Base-by-base conservation (phyloP, 2,888 invertebrate genomes). In the Coenonympha glycerion region DNA sequence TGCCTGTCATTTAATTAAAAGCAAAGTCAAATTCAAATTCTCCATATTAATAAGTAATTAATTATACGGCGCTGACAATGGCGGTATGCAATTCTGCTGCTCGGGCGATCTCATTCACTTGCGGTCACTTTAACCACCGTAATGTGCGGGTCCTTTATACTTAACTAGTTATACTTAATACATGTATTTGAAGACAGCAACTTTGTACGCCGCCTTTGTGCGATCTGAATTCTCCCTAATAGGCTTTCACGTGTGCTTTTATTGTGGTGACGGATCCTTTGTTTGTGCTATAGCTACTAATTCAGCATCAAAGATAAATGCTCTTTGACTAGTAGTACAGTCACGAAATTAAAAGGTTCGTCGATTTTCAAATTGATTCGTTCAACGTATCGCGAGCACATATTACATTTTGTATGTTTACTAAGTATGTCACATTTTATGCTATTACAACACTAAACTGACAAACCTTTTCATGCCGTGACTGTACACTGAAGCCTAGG, bases 111-210 rank as follows among this genome's bases (percentile, higher is more conserved):
- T 65, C 64, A 71, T 73, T 76, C 71, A 69, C 63, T 62, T 56
- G 68, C 73, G 79, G 73, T 77, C 77, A 76, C 71, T 76, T 69
- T 66, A 70, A 71, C 72, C 71, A 68, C 64, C 60, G 61, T 65
- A 67, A 74, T 69, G 73, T 77, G 77, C 77, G 79, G 76, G 75
- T 69, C 71, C 75, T 76, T 73, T 77, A 75, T 78, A 66, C n/a
- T n/a, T n/a, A n/a, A n/a, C n/a, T n/a, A n/a, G n/a, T 73, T 77
- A 75, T 78, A 66, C n/a, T n/a, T n/a, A n/a, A n/a, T n/a, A n/a
- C n/a, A n/a, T n/a, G n/a, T 68, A 44, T 55, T 55, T 62, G 64
- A 69, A 68, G 71, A 68, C 68, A 68, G 65, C 66, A 69, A 73
- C 69, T 75, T 73, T 63, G 61, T 61, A 52, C 60, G 50, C 42